Base-by-base conservation (phyloP, 2,888 invertebrate species). In the Eupithecia subumbrata region DNA sequence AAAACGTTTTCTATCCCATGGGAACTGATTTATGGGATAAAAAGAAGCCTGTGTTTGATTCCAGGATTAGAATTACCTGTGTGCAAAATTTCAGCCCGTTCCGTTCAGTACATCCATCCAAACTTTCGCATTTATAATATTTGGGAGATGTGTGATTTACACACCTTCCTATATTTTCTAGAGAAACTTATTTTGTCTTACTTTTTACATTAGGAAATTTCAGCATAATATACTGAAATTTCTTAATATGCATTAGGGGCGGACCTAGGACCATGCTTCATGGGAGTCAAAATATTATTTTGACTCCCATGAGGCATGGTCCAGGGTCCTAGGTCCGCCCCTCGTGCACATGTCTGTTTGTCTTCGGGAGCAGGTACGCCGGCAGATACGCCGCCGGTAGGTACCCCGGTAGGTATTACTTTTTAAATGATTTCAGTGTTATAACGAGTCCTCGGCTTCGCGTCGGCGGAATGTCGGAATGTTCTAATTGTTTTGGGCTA, bases 401-500 rank as follows among this genome's bases (percentile, higher is more conserved):
- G 67, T 67, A 67, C 48, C n/a, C n/a, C n/a, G 3, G 67, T 40
- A 43, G 67, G 67, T 67, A 67, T 67, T 43, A 43, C 67, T 67
- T 43, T 43, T 68, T 68, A 68, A 68, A 68, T 43, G 68, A 68
- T 68, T 68, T 43, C 68, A 68, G 40, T 68, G 68, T 45, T 68
- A 43, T 25, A 66, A 43, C 43, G 43, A 68, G 68, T 25, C 7
- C 16, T 43, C 40, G 68, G 67, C 37, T 3, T 40, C 40, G 40
- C 40, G 4, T 0, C 45, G 45, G 48, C 48, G 48, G 40, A 25
- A 43, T 3, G 34, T 67, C 5, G n/a, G 43, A 45, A 14, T 45
- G 68, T 68, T 67, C 66, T 68, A 25, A 68, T 68, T 68, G 68
- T 25, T 68, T 43, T 16, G 68, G 12, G 25, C 22, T 45, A 43